These are phyloP conservation scores for Hydrophis major DNA, from an alignment of 2,797 vertebrate genomes.

Conservation along the genomic window DNA sequence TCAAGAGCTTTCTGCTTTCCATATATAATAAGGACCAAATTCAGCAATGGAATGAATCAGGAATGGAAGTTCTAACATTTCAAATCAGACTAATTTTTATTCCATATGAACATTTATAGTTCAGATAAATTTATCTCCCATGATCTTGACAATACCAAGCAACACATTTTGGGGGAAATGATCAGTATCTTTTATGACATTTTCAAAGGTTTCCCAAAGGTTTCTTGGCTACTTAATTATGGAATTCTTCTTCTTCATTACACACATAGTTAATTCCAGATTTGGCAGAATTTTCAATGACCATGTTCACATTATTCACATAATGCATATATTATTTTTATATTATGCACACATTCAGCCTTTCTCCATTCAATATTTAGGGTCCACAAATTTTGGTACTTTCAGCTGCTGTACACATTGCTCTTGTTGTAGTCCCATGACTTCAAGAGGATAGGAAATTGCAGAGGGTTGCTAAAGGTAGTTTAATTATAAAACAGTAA, in stretches of 20 bases:
- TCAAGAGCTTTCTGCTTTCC: background rate
- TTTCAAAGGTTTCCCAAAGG: background rate
- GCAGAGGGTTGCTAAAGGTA: background rate
- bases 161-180: background rate
- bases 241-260: background rate
- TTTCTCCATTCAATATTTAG: background rate
- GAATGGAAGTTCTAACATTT: background rate
- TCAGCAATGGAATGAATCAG: background rate
- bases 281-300: background rate
- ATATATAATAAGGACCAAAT: background rate
- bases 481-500: background rate
- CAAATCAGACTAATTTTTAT: background rate
- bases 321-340: background rate
- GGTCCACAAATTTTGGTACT: background rate
- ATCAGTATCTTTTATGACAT: background rate
- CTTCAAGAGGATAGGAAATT: background rate
- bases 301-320: background rate
- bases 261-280: background rate
- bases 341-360: background rate
- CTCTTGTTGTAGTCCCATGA: background rate
- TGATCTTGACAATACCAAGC: background rate
- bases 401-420: background rate
- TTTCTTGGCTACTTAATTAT: background rate
- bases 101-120: background rate
- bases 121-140: background rate